Base-by-base conservation (phyloP, 1,140 invertebrate species). In the Ceratina australensis region DNA sequence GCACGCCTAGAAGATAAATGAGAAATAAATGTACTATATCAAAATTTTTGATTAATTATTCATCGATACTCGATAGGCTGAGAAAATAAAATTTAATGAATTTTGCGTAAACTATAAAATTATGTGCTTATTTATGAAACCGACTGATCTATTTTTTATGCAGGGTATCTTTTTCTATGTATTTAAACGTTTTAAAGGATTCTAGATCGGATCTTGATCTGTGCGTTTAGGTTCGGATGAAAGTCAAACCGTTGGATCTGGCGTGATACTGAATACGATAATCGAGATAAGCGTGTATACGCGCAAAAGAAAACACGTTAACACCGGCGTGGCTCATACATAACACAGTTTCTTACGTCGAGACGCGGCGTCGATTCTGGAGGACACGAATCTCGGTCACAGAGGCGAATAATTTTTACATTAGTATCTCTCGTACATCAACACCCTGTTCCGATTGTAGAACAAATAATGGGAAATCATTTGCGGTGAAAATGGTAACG, bases 161-260 rank as follows among this genome's bases (percentile, higher is more conserved):
- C n/a, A 42, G 33, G 10, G 8, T 7, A 7, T 42, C 59, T 33
- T 60, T 22, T 5, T 16, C 59, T 60, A 68, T 50, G 64, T 24
- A 68, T 52, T 59, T 42, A 26, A 78, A 20, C 49, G 59, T 47
- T 15, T 47, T 18, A 63, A 0, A 26, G 20, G 54, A 57, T 28
- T 63, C 47, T 71, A 47, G 67, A 77, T 71, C 72, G 66, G 56
- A 52, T 42, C 28, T 79, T 50, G 61, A 73, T 65, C 59, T 20
- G 49, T 42, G 78, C n/a, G n/a, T n/a, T n/a, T n/a, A n/a, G n/a
- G n/a, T 52, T 24, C 13, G 54, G 57, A 71, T 60, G 76, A 59
- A 79, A 79, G 76, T 82, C 76, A 75, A 79, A 82, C 73, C 65
- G 47, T 52, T 79, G 80, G 72, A 79, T 82, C 59, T 82, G 75